A percentile compares a stretch with the other conserved stretches of the same genome.
Conservation (phyloP, 2,888 invertebrate genomes). For the Parnassius mnemosyne region DNA sequence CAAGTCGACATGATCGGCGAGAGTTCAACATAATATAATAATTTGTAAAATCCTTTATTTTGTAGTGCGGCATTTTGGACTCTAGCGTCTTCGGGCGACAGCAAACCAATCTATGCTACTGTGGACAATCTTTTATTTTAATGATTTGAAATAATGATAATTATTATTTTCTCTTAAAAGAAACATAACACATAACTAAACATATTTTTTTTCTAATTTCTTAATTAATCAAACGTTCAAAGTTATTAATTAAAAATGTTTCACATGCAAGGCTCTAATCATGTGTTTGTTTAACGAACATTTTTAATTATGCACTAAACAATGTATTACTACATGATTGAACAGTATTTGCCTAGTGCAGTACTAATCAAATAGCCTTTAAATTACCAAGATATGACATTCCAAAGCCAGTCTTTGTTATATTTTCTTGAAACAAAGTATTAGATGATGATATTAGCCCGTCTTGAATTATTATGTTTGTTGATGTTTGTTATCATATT, state of each 20-base stretch:
- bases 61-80: no score
- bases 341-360: constrained; percentile 18
- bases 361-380: constrained; percentile 38
- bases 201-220: not conserved
- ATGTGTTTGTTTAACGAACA: constrained; percentile 9
- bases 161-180: no score
- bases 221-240: not conserved
- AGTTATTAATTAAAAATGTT: not conserved
- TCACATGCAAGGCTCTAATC: not conserved
- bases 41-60: no score
- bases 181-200: no score
- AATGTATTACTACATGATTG: constrained; percentile 1
- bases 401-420: constrained; percentile 28
- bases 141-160: no score
- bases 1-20: no score
- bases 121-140: no score
- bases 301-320: not conserved
- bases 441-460: constrained; percentile 36
- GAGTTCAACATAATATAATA: no score
- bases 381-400: constrained; percentile 30
- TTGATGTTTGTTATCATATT: constrained; percentile 42
- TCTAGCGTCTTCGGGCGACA: no score
- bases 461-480: constrained; percentile 39
- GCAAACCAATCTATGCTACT: no score
- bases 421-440: constrained; percentile 16